Conservation (phyloP, 2,888 invertebrate species). For the Cosmia trapezina region DNA sequence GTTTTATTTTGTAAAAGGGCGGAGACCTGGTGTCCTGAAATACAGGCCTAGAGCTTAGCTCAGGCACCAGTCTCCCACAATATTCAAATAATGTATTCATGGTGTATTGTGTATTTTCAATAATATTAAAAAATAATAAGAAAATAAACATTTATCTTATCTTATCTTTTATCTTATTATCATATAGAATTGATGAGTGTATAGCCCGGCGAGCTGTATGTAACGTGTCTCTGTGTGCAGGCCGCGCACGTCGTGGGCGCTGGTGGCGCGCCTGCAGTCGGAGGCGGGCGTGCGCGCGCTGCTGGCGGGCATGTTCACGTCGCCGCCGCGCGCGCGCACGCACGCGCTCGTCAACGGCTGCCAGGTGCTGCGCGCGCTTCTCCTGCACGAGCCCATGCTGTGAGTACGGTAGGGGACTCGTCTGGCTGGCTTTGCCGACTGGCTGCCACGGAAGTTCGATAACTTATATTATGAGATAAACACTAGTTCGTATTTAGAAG, state of each 20-base stretch:
- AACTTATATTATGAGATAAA: not conserved
- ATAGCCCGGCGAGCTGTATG: no score
- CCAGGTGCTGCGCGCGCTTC: constrained; percentile 68
- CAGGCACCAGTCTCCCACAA: no score
- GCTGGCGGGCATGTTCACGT: constrained; percentile 92
- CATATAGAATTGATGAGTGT: not conserved
- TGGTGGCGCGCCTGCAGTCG: constrained; percentile 66
- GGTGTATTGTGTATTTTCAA: no score
- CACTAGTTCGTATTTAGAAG: not conserved
- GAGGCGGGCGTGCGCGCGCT: constrained; percentile 82
- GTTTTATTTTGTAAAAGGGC: no score
- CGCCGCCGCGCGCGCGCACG: constrained; percentile 73
- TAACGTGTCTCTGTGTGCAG: constrained; percentile 35
- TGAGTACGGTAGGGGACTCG: constrained; percentile 11
- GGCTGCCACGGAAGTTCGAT: not conserved
- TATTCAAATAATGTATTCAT: no score
- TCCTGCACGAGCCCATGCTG: constrained; percentile 57
- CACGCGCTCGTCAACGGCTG: constrained; percentile 65
- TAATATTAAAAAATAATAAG: no score
- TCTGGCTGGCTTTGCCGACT: not conserved
- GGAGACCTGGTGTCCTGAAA: no score
- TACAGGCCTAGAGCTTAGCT: no score
- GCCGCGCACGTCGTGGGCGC: constrained; percentile 64
- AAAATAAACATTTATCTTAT: no score
- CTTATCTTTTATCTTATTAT: no score